phyloP scores from a whole-genome alignment of 2,113 vertebrate genomes.

The Scytalopus superciliaris region DNA sequence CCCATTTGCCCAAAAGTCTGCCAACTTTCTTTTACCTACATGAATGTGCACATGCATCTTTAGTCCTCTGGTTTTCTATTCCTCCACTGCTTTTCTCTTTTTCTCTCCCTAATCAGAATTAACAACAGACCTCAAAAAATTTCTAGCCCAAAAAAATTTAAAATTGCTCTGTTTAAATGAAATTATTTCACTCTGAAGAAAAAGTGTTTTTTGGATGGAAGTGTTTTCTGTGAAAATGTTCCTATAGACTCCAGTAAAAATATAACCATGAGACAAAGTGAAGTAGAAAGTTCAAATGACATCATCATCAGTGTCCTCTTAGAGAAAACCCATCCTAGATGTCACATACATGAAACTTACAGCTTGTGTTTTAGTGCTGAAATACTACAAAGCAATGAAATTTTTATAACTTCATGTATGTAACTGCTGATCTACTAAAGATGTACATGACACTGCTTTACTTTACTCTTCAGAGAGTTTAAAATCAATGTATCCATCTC shows the following conservation, averaged over 20 bases:
- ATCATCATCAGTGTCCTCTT: background rate
- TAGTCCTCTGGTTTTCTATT: background rate
- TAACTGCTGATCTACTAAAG: background rate
- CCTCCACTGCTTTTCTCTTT: background rate
- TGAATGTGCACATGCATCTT: background rate
- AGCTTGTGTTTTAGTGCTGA: background rate
- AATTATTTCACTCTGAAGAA: background rate
- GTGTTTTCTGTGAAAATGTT: background rate
- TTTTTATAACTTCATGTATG: background rate
- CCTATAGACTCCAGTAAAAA: background rate
- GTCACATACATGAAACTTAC: background rate
- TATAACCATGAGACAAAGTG: background rate
- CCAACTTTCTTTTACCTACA: background rate
- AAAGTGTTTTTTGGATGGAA: background rate
- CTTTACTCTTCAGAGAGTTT: conserved; percentile 7
- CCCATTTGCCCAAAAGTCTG: background rate
- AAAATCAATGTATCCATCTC: background rate
- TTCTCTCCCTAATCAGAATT: background rate
- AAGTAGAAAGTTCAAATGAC: background rate
- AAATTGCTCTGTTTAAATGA: background rate
- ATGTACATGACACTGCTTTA: background rate
- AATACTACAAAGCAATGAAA: background rate
- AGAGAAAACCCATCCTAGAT: background rate
- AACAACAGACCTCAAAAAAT: background rate
- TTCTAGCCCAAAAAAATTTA: background rate